These are phyloP conservation scores for Hippopotamus amphibius DNA, from an alignment of 2,113 vertebrate genomes.

Conservation along the genomic window DNA sequence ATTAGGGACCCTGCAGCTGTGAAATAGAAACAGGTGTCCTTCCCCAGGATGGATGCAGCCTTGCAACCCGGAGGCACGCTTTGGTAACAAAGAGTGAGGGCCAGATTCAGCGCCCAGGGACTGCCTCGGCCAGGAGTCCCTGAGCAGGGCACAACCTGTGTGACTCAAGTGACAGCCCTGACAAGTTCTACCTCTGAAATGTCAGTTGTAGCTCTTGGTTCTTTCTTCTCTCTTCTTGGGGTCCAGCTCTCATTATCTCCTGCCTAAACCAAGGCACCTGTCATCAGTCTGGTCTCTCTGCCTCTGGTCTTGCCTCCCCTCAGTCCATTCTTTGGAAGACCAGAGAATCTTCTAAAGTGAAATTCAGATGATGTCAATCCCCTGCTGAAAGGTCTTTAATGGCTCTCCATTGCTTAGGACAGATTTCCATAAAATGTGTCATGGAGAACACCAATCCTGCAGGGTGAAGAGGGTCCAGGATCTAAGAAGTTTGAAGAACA, in stretches of 20 bases:
- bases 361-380: not conserved
- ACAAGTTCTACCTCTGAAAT: not conserved
- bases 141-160: not conserved
- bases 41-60: not conserved
- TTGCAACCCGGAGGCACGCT: not conserved
- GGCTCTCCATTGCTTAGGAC: not conserved
- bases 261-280: not conserved
- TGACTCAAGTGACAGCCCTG: too few species aligned
- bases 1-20: not conserved
- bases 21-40: not conserved
- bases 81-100: not conserved
- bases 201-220: not conserved
- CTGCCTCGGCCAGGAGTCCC: not conserved
- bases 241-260: not conserved
- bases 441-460: not conserved
- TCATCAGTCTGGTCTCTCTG: not conserved
- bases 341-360: not conserved
- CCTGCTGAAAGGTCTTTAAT: not conserved
- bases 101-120: not conserved
- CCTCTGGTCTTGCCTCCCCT: not conserved
- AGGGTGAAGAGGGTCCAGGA: not conserved
- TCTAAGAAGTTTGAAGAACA: not conserved
- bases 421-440: not conserved
- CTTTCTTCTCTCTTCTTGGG: not conserved
- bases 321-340: not conserved